These are phyloP conservation scores for Sanderia malayensis DNA, from an alignment of 30 jellyfish, hydroid and myxozoan species.

Conservation along the genomic window DNA sequence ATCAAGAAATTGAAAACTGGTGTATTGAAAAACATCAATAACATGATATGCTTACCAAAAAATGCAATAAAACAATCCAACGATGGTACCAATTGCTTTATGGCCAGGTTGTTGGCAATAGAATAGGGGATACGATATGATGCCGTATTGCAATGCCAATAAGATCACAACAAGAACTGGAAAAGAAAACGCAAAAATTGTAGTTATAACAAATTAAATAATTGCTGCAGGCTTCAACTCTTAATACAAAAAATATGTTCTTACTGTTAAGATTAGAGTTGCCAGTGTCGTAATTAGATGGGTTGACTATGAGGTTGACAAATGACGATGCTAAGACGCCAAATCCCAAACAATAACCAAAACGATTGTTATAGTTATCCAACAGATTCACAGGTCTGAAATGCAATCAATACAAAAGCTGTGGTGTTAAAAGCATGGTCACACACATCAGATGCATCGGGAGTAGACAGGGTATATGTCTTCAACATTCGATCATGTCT, in stretches of 20 bases:
- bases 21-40: too few relatives aligned
- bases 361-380: background rate
- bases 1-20: too few relatives aligned
- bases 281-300: background rate
- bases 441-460: too few relatives aligned
- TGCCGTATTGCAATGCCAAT: background rate
- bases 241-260: too few relatives aligned
- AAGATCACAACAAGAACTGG: background rate
- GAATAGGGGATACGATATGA: background rate
- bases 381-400: background rate
- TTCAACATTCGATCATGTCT: too few relatives aligned
- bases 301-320: background rate
- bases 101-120: background rate
- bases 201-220: too few relatives aligned
- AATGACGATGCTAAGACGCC: background rate
- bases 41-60: background rate
- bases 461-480: too few relatives aligned
- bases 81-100: background rate
- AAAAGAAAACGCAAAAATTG: too few relatives aligned
- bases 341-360: background rate
- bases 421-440: too few relatives aligned
- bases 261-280: too few relatives aligned
- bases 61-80: background rate
- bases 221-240: too few relatives aligned
- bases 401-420: too few relatives aligned